These are phyloP conservation scores for Arothron firmamentum DNA, from an alignment of 2,113 vertebrate species.

Conservation along the genomic window DNA sequence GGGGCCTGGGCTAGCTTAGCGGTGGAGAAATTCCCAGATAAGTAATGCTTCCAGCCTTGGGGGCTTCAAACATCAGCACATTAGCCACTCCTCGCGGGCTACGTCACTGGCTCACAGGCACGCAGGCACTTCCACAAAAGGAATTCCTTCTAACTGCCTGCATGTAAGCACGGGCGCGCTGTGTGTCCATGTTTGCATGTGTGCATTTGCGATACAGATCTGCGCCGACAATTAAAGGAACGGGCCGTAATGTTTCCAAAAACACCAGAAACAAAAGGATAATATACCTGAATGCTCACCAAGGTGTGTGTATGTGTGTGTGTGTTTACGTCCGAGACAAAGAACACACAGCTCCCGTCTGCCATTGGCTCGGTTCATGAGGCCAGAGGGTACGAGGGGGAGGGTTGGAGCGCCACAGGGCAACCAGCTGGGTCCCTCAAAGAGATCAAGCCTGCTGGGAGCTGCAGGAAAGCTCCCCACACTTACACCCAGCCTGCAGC, in stretches of 20 bases:
- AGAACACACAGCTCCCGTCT: conserved; percentile 55
- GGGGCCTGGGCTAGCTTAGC: conserved; percentile 64
- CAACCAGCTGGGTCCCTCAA: conserved; percentile 70
- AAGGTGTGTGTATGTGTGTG: conserved; percentile 4
- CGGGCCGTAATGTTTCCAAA: neutral
- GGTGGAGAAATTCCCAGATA: conserved; percentile 77
- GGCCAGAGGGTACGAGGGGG: conserved; percentile 63
- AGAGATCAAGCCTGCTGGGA: conserved; percentile 76
- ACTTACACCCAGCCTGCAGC: conserved; percentile 28
- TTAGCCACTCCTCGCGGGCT: conserved; percentile 49
- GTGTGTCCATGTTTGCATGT: conserved; percentile 12
- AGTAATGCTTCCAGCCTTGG: conserved; percentile 69
- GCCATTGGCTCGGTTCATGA: conserved; percentile 54
- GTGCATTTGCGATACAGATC: conserved; percentile 9
- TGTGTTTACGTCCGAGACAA: conserved; percentile 45
- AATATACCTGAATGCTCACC: neutral
- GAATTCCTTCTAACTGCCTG: conserved; percentile 77
- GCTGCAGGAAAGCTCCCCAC: conserved; percentile 68
- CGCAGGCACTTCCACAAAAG: conserved; percentile 79
- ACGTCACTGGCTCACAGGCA: conserved; percentile 65
- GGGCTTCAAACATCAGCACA: conserved; percentile 61
- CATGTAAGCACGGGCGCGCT: conserved; percentile 55
- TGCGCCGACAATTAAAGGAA: neutral
- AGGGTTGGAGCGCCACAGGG: conserved; percentile 53
- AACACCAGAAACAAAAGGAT: neutral